A percentile compares a stretch with the other conserved stretches of the same genome.
These are phyloP conservation scores for Fulmarus glacialis DNA, from an alignment of 2,113 vertebrate genomes.

Conservation along the genomic window DNA sequence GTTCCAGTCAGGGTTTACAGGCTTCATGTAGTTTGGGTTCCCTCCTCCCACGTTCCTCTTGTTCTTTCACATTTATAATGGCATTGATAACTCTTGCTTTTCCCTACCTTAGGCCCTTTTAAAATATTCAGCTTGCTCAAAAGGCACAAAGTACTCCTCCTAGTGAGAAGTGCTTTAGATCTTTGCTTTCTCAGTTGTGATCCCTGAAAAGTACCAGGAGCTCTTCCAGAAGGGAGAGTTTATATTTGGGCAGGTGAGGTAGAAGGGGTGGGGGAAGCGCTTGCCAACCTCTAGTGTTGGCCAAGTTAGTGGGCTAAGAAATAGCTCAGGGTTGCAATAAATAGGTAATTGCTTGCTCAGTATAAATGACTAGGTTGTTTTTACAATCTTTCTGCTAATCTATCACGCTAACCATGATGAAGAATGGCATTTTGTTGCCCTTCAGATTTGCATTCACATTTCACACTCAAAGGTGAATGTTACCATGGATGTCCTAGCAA, in stretches of 20 bases:
- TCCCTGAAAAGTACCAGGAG: not conserved
- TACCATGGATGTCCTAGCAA: not conserved
- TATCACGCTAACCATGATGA: not conserved
- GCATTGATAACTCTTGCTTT: not conserved
- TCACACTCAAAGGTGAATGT: not conserved
- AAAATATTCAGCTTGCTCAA: not conserved
- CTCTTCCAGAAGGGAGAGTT: not conserved
- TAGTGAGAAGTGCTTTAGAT: not conserved
- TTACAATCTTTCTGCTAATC: not conserved
- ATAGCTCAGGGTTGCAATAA: not conserved
- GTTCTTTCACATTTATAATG: not conserved
- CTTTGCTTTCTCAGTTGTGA: not conserved
- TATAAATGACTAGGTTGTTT: not conserved
- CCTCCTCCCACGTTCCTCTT: not conserved
- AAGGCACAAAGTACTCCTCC: not conserved
- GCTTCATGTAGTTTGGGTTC: not conserved
- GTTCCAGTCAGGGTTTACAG: not conserved
- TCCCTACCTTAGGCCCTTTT: not conserved
- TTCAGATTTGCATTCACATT: not conserved
- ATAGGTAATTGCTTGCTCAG: not conserved
- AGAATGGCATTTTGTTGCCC: not conserved
- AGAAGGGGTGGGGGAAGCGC: not conserved
- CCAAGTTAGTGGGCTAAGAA: not conserved
- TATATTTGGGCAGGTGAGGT: not conserved
- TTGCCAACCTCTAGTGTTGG: not conserved